Evolutionary conservation across 2,797 vertebrate species (phyloP).

Genomic region (Hoplostethus atlanticus): DNA sequence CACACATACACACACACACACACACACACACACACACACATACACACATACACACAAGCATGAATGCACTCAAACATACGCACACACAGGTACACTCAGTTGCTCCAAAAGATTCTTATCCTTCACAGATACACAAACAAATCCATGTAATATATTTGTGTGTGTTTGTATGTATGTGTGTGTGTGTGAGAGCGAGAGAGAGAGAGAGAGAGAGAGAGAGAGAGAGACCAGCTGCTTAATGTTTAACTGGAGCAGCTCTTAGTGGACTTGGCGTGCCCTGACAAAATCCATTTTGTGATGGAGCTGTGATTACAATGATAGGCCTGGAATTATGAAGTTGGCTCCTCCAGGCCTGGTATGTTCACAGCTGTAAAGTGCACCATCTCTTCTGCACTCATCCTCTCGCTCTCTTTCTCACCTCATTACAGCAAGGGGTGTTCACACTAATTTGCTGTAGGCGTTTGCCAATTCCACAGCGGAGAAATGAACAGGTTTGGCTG

Average conservation of each 20-base stretch:
- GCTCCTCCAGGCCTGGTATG: conserved; percentile 70
- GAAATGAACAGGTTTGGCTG: conserved; percentile 8
- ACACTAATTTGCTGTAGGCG: conserved; percentile 43
- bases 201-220: conserved; percentile 48
- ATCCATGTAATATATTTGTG: conserved; percentile 39
- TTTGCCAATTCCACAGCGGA: conserved; percentile 44
- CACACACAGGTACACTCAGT: conserved; percentile 37
- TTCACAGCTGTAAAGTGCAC: conserved; percentile 77
- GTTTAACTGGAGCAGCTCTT: conserved; percentile 82
- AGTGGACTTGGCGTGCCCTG: conserved; percentile 87
- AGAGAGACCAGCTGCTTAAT: conserved; percentile 86
- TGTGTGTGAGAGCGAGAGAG: conserved; percentile 22
- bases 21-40: conserved; percentile 6
- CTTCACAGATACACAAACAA: conserved; percentile 51
- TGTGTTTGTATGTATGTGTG: not conserved
- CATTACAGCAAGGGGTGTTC: conserved; percentile 32
- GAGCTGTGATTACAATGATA: conserved; percentile 87
- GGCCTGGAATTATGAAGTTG: conserved; percentile 83
- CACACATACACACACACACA: not conserved
- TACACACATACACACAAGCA: conserved; percentile 5
- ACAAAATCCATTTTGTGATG: conserved; percentile 87
- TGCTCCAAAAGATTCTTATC: conserved; percentile 47
- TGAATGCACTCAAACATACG: not conserved
- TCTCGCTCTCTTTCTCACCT: conserved; percentile 47
- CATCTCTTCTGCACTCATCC: conserved; percentile 55